These are phyloP conservation scores for Aphodius sticticus DNA, from an alignment of 2,888 invertebrate genomes.

Conservation along the genomic window DNA sequence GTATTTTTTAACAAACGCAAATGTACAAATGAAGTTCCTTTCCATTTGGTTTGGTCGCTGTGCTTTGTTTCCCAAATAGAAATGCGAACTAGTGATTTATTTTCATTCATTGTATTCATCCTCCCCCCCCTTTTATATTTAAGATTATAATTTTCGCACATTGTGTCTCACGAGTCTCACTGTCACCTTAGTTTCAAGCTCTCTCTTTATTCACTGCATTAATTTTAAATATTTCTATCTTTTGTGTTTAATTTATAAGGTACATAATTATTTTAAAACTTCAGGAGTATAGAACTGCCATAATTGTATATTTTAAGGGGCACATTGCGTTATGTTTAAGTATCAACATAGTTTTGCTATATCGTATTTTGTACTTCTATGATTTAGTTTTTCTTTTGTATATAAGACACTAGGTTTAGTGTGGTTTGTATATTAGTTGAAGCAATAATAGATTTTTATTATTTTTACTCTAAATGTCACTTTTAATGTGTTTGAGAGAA, in stretches of 20 bases:
- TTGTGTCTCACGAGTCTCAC: constrained; percentile 32
- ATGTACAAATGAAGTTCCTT: not conserved
- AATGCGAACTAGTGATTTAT: not conserved
- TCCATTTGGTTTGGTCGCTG: not conserved
- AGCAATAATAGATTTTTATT: constrained; percentile 24
- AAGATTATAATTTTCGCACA: not conserved
- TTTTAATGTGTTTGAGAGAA: constrained; percentile 5
- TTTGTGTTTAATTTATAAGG: constrained; percentile 22
- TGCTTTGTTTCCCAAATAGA: not conserved
- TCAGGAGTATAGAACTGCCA: constrained; percentile 24
- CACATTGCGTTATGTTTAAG: constrained; percentile 15
- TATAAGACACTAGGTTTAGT: constrained; percentile 8
- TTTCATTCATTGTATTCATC: not conserved
- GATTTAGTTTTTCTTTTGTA: constrained; percentile 11
- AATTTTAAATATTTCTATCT: constrained; percentile 13
- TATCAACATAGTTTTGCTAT: not conserved
- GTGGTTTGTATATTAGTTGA: constrained; percentile 23
- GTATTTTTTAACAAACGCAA: not conserved
- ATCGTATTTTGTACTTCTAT: constrained; percentile 11
- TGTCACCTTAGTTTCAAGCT: constrained; percentile 33
- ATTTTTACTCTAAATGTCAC: not conserved
- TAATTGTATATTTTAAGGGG: constrained; percentile 20
- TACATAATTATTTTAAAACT: constrained; percentile 13
- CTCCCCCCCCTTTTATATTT: not conserved
- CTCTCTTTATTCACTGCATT: constrained; percentile 34